A percentile compares a stretch with the other conserved stretches of the same genome.
These are phyloP conservation scores for Caranx melampygus DNA, from an alignment of 2,113 vertebrate genomes.

Conservation along the genomic window DNA sequence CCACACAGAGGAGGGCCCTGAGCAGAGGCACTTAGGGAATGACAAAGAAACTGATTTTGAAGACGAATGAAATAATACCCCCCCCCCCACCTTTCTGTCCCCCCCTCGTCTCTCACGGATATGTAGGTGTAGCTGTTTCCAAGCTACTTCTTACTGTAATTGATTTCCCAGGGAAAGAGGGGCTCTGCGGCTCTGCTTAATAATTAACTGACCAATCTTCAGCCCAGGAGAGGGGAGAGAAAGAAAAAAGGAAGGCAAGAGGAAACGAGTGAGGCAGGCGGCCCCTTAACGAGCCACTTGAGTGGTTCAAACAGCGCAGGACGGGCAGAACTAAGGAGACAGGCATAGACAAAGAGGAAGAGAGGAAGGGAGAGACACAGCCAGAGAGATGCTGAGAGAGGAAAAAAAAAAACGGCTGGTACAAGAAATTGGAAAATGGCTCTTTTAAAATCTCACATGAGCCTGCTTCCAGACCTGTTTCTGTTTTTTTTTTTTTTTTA, in stretches of 20 bases:
- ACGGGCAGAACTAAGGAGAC: constrained; percentile 53
- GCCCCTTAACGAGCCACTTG: constrained; percentile 71
- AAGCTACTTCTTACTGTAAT: constrained; percentile 69
- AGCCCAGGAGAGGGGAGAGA: constrained; percentile 52
- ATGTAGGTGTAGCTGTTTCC: constrained; percentile 66
- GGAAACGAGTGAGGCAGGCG: constrained; percentile 53
- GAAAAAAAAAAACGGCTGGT: constrained; percentile 29
- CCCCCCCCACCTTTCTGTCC: constrained; percentile 10
- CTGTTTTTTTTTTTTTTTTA: not conserved
- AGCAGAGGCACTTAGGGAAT: constrained; percentile 20
- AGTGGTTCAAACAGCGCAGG: constrained; percentile 62
- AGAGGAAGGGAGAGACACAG: constrained; percentile 6
- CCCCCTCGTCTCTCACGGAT: constrained; percentile 29
- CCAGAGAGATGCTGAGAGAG: constrained; percentile 8
- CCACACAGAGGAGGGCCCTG: constrained; percentile 1
- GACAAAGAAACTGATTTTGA: constrained; percentile 53
- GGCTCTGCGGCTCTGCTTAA: constrained; percentile 70
- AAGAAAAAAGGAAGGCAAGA: constrained; percentile 33
- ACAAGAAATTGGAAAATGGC: constrained; percentile 39
- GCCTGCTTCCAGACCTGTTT: constrained; percentile 19
- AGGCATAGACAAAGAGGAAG: constrained; percentile 36
- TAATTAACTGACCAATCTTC: constrained; percentile 80
- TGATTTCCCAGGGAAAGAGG: constrained; percentile 79
- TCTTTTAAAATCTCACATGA: constrained; percentile 52
- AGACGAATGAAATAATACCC: constrained; percentile 39